These are phyloP conservation scores for Spea bombifrons DNA, from an alignment of 2,113 vertebrate genomes.

Conservation along the genomic window DNA sequence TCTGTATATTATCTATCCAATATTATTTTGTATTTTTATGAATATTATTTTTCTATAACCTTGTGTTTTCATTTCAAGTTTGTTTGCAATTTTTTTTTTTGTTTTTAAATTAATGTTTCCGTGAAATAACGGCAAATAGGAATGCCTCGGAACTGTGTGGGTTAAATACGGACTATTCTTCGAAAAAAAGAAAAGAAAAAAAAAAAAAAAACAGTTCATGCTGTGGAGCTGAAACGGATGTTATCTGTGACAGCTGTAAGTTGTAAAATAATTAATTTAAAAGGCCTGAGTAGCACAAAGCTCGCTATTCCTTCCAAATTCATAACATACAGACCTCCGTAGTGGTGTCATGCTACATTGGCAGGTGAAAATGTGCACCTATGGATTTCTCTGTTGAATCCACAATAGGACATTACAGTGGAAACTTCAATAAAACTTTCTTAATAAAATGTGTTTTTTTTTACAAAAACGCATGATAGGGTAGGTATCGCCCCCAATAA, in stretches of 20 bases:
- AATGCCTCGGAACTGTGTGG: background rate
- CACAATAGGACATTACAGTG: background rate
- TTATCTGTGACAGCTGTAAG: slow-evolving; percentile 28
- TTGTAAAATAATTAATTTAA: slow-evolving; percentile 33
- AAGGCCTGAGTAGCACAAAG: slow-evolving; percentile 4
- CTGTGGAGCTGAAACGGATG: slow-evolving; percentile 4
- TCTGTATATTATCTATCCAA: too few species aligned
- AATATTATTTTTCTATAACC: too few species aligned
- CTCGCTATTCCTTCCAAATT: slow-evolving; percentile 20
- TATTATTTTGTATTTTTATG: too few species aligned
- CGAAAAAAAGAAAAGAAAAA: background rate
- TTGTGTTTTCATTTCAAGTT: too few species aligned
- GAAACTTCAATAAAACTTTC: too few species aligned
- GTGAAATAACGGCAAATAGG: too few species aligned
- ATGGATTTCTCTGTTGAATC: background rate
- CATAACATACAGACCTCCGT: slow-evolving; percentile 31
- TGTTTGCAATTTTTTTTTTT: too few species aligned
- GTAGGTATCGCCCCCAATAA: too few species aligned
- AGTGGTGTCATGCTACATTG: background rate
- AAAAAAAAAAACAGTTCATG: slow-evolving; percentile 7
- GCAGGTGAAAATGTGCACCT: slow-evolving; percentile 31
- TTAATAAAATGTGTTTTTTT: too few species aligned
- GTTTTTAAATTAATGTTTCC: too few species aligned
- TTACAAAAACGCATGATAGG: too few species aligned
- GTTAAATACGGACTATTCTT: slow-evolving; percentile 12